Evolutionary conservation across 2,888 invertebrate species (phyloP).

Genomic region (Busseola fusca): DNA sequence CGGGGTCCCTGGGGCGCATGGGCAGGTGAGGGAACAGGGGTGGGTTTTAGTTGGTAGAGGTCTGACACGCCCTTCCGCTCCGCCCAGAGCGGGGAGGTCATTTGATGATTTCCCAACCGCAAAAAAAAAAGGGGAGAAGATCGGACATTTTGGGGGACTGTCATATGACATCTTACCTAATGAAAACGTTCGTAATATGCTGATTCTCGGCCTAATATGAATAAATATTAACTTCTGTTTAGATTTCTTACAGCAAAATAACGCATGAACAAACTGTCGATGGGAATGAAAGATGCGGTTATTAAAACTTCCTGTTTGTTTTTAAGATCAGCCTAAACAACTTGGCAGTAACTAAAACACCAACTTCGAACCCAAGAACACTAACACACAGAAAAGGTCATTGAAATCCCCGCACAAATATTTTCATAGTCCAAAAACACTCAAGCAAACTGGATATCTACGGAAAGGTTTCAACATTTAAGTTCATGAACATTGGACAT

Average conservation of each 20-base stretch:
- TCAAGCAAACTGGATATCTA: conserved; percentile 24
- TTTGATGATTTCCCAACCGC: too few relatives aligned
- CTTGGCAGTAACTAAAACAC: conserved; percentile 17
- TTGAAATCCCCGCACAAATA: conserved; percentile 21
- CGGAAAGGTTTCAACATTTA: conserved; percentile 32
- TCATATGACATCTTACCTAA: background rate
- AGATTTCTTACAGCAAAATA: background rate
- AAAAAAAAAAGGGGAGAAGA: too few relatives aligned
- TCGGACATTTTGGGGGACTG: background rate
- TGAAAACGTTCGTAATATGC: background rate
- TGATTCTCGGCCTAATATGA: background rate
- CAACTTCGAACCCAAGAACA: conserved; percentile 12
- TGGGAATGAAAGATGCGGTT: too few relatives aligned
- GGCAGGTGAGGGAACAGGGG: too few relatives aligned
- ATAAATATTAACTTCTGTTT: background rate
- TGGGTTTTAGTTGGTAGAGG: too few relatives aligned
- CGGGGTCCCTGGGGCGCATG: too few relatives aligned
- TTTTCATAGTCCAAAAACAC: conserved; percentile 19
- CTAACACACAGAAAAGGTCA: background rate
- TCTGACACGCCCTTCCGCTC: too few relatives aligned
- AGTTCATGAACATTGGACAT: conserved; percentile 33
- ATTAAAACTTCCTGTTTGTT: background rate
- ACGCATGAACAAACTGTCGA: background rate
- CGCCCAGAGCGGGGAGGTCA: too few relatives aligned
- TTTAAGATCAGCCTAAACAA: conserved; percentile 3